phyloP scores from a whole-genome alignment of 2,113 vertebrate genomes.

The Thermophis baileyi region DNA sequence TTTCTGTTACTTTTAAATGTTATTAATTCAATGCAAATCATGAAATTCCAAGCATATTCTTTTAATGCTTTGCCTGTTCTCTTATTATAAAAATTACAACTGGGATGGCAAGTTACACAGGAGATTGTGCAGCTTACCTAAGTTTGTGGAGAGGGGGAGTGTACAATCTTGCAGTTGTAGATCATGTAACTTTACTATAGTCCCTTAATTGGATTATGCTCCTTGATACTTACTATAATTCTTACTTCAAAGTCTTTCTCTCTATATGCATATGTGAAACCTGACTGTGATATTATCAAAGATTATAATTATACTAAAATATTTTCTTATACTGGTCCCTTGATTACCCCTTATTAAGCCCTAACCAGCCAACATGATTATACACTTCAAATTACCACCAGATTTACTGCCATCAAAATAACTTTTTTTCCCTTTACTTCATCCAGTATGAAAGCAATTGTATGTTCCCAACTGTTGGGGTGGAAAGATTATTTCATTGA shows the following conservation, averaged over 20 bases:
- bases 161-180: neutral
- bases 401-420: neutral
- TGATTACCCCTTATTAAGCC: neutral
- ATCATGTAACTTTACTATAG: neutral
- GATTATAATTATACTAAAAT: neutral
- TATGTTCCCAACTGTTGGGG: neutral
- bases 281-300: neutral
- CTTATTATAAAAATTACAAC: neutral
- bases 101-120: neutral
- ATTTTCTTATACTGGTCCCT: neutral
- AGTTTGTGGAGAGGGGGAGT: neutral
- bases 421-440: neutral
- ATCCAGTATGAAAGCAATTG: neutral
- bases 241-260: neutral
- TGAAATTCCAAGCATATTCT: neutral
- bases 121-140: neutral
- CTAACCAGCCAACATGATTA: neutral
- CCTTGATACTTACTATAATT: neutral
- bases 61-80: neutral
- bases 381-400: neutral
- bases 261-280: neutral
- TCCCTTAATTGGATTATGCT: neutral
- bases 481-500: neutral
- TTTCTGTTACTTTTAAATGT: neutral
- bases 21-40: neutral